These are phyloP conservation scores for Lepilemur septentrionalis DNA, from an alignment of 2,797 vertebrate species.

Conservation along the genomic window DNA sequence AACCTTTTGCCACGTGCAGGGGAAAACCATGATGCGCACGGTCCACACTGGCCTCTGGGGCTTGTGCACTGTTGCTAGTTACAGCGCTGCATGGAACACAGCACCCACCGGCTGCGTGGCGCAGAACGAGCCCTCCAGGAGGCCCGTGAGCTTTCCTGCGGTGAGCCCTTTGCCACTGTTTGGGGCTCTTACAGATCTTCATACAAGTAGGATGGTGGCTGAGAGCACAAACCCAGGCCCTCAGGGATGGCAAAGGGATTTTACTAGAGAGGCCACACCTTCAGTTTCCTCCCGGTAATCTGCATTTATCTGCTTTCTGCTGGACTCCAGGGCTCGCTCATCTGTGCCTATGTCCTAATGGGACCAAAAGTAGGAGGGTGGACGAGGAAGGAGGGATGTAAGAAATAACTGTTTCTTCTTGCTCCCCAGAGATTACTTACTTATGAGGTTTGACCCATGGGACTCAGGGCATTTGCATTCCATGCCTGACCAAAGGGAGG, in stretches of 20 bases:
- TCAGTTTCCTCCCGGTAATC: not conserved
- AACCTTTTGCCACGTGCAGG: not conserved
- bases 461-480: not conserved
- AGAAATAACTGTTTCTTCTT: not conserved
- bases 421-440: not conserved
- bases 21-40: not conserved
- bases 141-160: not conserved
- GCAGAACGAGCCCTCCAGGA: not conserved
- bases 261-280: not conserved
- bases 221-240: not conserved
- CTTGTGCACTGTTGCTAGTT: not conserved
- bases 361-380: not conserved
- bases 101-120: too few species aligned
- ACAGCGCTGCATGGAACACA: accelerated
- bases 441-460: not conserved
- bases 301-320: not conserved
- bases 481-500: not conserved
- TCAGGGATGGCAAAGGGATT: not conserved
- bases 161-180: not conserved
- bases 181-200: not conserved
- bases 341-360: not conserved
- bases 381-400: not conserved
- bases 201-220: not conserved
- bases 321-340: not conserved
- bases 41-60: not conserved